A percentile compares a stretch with the other conserved stretches of the same genome.
phyloP scores from a whole-genome alignment of 2,797 vertebrate genomes.

The Darevskia mixta region DNA sequence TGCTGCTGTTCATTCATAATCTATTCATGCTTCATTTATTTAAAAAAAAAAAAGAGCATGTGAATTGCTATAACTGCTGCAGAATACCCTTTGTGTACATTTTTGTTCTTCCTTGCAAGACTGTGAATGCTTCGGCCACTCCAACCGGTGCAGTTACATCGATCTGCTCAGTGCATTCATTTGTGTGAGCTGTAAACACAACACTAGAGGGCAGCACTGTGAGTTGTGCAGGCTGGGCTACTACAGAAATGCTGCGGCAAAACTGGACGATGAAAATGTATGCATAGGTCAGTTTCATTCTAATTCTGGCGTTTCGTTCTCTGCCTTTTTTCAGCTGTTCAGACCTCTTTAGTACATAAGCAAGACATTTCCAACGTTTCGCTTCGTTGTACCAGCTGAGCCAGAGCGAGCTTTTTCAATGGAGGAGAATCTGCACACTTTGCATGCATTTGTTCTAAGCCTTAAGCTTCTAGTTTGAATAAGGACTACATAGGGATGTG shows the following conservation, averaged over 20 bases:
- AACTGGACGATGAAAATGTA: constrained; percentile 98
- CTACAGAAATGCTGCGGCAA: constrained; percentile 98
- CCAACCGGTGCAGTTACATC: constrained; percentile 99
- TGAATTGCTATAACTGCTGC: constrained; percentile 81
- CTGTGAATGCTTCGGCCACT: constrained; percentile 99
- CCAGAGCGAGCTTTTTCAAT: constrained; percentile 72
- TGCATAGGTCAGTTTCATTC: constrained; percentile 97
- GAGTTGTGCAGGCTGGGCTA: constrained; percentile 98
- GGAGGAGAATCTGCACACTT: constrained; percentile 59
- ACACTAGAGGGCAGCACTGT: constrained; percentile 99
- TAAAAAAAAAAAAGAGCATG: constrained; percentile 80
- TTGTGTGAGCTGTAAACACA: constrained; percentile 99
- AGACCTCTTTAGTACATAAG: constrained; percentile 65
- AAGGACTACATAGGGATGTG: background rate
- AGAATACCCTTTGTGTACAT: constrained; percentile 83
- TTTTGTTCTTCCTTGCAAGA: constrained; percentile 95
- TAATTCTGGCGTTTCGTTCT: constrained; percentile 75
- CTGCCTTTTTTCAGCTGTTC: constrained; percentile 75
- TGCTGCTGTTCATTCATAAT: constrained; percentile 74
- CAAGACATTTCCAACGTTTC: constrained; percentile 41
- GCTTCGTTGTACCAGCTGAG: constrained; percentile 52
- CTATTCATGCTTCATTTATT: constrained; percentile 78
- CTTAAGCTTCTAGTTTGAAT: constrained; percentile 11
- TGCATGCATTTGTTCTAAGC: constrained; percentile 55
- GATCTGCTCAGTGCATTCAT: constrained; percentile 98